Conservation (phyloP, 2,888 invertebrate genomes). For the Toxonevra muliebris region DNA sequence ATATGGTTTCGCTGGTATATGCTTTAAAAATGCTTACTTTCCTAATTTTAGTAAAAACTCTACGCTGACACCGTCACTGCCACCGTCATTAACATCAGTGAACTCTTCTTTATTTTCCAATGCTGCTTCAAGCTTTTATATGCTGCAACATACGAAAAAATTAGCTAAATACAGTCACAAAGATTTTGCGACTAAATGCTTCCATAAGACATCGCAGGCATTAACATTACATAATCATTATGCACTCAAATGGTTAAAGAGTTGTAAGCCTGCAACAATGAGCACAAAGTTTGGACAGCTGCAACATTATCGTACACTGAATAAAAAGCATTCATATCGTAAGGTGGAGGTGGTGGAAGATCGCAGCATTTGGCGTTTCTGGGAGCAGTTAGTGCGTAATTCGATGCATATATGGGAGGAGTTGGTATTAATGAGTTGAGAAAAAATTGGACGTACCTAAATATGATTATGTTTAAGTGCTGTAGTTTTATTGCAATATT, state of each 20-base stretch:
- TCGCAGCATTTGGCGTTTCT: constrained; percentile 85
- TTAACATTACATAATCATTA: constrained; percentile 91
- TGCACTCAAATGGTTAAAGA: constrained; percentile 81
- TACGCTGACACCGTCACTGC: constrained; percentile 73
- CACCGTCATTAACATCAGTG: constrained; percentile 67
- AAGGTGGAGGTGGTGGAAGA: constrained; percentile 81
- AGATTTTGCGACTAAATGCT: constrained; percentile 89
- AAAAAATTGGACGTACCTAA: too few species aligned
- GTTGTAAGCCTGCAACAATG: constrained; percentile 82
- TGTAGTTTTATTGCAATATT: too few species aligned
- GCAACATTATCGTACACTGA: constrained; percentile 89
- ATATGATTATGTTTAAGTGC: too few species aligned
- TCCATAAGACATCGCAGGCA: constrained; percentile 88
- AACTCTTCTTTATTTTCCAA: constrained; percentile 78
- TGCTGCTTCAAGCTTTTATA: constrained; percentile 74
- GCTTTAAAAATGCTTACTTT: constrained; percentile 91
- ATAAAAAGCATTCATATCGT: constrained; percentile 81
- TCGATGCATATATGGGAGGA: constrained; percentile 73
- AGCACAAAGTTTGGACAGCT: constrained; percentile 83
- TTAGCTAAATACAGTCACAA: constrained; percentile 88
- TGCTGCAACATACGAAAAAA: constrained; percentile 89
- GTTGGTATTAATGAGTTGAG: constrained; percentile 58
- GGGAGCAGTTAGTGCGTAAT: constrained; percentile 74
- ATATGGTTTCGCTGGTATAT: constrained; percentile 71
- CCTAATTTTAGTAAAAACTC: constrained; percentile 82